Conservation (phyloP, 2,888 invertebrate genomes). For the Microctonus aethiopoides region DNA sequence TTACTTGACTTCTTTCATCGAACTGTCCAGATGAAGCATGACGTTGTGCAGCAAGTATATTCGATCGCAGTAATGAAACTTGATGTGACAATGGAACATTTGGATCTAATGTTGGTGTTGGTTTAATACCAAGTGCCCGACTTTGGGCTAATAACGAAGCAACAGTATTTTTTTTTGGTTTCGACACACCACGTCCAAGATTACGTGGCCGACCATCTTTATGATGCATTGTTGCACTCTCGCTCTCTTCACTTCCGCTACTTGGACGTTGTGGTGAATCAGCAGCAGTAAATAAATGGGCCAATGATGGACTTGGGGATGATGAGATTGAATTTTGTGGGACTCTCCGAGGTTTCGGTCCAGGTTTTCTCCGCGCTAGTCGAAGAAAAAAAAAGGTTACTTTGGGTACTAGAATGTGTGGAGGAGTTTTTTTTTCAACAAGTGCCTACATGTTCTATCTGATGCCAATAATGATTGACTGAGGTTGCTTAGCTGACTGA, state of each 20-base stretch:
- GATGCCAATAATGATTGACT: slow-evolving; percentile 64
- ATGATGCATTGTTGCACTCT: slow-evolving; percentile 68
- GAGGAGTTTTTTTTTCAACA: neutral
- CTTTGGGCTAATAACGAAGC: slow-evolving; percentile 89
- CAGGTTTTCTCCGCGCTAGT: slow-evolving; percentile 80
- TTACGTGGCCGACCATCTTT: slow-evolving; percentile 86
- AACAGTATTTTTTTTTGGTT: slow-evolving; percentile 93
- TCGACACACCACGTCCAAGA: slow-evolving; percentile 87
- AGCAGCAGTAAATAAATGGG: slow-evolving; percentile 71
- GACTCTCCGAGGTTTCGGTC: slow-evolving; percentile 75
- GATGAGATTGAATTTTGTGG: slow-evolving; percentile 70
- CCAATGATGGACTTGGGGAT: slow-evolving; percentile 70
- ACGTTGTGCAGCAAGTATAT: slow-evolving; percentile 76
- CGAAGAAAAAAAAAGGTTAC: slow-evolving; percentile 34
- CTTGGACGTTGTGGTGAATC: slow-evolving; percentile 73
- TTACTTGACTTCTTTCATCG: slow-evolving; percentile 63
- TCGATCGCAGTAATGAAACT: slow-evolving; percentile 71
- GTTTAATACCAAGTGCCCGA: slow-evolving; percentile 83
- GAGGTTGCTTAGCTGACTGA: slow-evolving; percentile 65
- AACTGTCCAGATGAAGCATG: slow-evolving; percentile 58
- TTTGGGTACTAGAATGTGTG: too few species aligned
- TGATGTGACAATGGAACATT: slow-evolving; percentile 71
- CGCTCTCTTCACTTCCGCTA: slow-evolving; percentile 74
- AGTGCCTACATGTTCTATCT: slow-evolving; percentile 71
- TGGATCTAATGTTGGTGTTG: slow-evolving; percentile 73